A percentile compares a stretch with the other conserved stretches of the same genome.
Conservation (phyloP, 2,888 invertebrate species). For the Plutella xylostella region DNA sequence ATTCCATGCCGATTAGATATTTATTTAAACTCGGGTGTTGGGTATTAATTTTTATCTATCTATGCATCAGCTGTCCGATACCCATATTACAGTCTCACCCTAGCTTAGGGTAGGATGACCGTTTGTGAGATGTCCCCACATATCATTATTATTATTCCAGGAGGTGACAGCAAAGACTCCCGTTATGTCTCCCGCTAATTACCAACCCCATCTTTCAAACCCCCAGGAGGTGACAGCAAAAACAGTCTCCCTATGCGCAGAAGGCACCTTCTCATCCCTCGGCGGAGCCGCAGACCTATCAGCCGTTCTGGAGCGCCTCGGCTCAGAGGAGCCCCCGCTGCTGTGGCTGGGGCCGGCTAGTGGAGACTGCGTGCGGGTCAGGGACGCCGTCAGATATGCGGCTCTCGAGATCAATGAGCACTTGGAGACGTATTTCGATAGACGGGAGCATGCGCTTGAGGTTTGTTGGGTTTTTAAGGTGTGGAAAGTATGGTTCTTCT, state of each 20-base stretch:
- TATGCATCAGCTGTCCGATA: too few species aligned
- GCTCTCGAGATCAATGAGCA: conserved; percentile 95
- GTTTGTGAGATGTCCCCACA: too few species aligned
- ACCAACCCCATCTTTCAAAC: too few species aligned
- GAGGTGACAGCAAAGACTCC: too few species aligned
- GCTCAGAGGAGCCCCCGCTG: conserved; percentile 83
- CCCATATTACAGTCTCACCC: too few species aligned
- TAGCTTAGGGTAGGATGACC: too few species aligned
- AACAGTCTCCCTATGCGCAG: conserved; percentile 62
- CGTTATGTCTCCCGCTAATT: too few species aligned
- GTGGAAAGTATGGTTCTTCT: too few species aligned
- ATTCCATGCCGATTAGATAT: too few species aligned
- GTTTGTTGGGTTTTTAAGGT: conserved; percentile 40
- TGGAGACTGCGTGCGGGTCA: conserved; percentile 76
- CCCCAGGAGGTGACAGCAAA: conserved; percentile 83
- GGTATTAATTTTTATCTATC: too few species aligned
- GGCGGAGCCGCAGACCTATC: conserved; percentile 33
- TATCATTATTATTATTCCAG: too few species aligned
- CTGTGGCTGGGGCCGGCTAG: conserved; percentile 86
- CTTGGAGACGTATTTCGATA: conserved; percentile 93
- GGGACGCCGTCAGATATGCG: conserved; percentile 88
- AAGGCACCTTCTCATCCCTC: conserved; percentile 24
- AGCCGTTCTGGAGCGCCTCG: conserved; percentile 73
- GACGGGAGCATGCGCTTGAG: conserved; percentile 89
- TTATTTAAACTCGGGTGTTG: too few species aligned